These are phyloP conservation scores for Dryas iulia DNA, from an alignment of 1,140 invertebrate genomes.

Conservation along the genomic window DNA sequence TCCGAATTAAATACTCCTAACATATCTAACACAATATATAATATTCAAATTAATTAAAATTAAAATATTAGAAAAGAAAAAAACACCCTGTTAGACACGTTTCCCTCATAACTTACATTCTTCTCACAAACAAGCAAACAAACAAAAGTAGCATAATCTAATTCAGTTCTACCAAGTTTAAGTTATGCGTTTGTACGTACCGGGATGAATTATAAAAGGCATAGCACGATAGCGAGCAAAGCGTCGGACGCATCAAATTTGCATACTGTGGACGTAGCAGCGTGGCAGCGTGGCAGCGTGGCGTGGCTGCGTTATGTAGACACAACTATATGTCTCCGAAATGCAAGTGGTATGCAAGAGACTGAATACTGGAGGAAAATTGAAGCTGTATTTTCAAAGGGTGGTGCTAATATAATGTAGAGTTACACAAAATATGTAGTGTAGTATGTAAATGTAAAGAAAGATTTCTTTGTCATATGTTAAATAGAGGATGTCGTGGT, in stretches of 20 bases:
- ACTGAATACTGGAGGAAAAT: not conserved
- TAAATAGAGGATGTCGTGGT: too few relatives aligned
- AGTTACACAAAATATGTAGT: too few relatives aligned
- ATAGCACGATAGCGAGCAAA: not conserved
- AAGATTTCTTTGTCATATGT: too few relatives aligned
- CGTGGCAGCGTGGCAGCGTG: not conserved
- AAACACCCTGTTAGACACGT: not conserved
- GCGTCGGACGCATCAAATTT: constrained; percentile 17
- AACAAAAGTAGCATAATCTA: not conserved
- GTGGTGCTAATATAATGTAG: too few relatives aligned
- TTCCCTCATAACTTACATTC: not conserved
- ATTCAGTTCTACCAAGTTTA: not conserved
- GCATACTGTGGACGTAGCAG: constrained; percentile 5
- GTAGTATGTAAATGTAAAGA: too few relatives aligned
- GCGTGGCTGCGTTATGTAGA: not conserved
- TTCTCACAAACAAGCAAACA: not conserved
- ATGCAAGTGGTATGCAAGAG: not conserved
- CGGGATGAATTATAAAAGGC: not conserved
- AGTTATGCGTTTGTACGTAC: not conserved
- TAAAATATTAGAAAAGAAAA: too few relatives aligned
- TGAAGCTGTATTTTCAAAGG: too few relatives aligned
- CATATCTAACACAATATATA: too few relatives aligned
- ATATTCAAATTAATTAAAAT: too few relatives aligned
- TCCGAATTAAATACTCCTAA: too few relatives aligned
- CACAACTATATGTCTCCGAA: not conserved